Percentiles rank a stretch among this genome's conserved stretches.
Conservation (phyloP, 1,140 invertebrate genomes). For the Meloidogyne exigua region DNA sequence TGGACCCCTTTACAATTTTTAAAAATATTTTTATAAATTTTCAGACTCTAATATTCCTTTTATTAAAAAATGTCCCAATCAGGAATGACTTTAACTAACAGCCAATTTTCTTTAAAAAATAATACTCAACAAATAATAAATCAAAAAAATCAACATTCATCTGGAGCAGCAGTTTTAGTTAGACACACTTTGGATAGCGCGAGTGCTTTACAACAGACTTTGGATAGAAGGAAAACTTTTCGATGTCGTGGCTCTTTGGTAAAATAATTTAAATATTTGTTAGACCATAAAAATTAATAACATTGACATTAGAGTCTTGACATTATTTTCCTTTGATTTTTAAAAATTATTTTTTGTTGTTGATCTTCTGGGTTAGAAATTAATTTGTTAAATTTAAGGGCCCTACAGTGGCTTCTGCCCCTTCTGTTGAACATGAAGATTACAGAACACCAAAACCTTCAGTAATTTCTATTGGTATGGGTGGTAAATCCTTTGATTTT, state of each 20-base stretch:
- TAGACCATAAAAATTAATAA: background rate
- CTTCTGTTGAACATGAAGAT: conserved; percentile 62
- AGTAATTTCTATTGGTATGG: conserved; percentile 52
- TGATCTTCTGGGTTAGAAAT: background rate
- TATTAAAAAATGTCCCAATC: background rate
- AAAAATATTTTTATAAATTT: background rate
- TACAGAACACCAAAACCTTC: conserved; percentile 62
- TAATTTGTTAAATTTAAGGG: conserved; percentile 40
- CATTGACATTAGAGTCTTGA: background rate
- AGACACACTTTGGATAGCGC: conserved; percentile 17
- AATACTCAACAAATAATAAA: background rate
- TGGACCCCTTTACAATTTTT: background rate
- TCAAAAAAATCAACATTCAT: conserved; percentile 24
- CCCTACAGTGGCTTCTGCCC: conserved; percentile 60
- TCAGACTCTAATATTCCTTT: too few species aligned
- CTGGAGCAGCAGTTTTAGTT: conserved; percentile 2
- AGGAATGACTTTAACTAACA: background rate
- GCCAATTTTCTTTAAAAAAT: background rate
- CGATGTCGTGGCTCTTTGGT: conserved; percentile 44
- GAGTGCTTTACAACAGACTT: conserved; percentile 45
- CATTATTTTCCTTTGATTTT: too few species aligned
- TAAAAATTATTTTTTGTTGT: too few species aligned
- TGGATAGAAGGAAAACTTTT: conserved; percentile 50
- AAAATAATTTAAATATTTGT: conserved; percentile 8
- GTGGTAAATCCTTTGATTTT: conserved; percentile 60